Evolutionary conservation across 2,797 vertebrate species (phyloP).

Genomic region (Chromobotia macracanthus): DNA sequence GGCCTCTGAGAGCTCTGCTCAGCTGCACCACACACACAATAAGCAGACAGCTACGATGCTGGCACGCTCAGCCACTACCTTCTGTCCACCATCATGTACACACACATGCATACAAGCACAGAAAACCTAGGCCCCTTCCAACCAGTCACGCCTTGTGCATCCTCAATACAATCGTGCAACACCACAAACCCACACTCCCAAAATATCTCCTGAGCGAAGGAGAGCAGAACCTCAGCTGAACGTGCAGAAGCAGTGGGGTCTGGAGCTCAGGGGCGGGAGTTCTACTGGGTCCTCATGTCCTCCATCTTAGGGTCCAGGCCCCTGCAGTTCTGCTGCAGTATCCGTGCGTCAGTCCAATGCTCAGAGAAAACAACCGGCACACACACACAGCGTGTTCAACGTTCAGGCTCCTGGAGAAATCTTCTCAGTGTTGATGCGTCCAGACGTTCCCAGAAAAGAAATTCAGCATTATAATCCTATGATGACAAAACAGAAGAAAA

Average conservation of each 20-base stretch:
- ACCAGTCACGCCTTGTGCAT: not conserved
- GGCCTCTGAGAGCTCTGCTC: slow-evolving; percentile 76
- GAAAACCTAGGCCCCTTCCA: slow-evolving; percentile 27
- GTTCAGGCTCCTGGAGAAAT: slow-evolving; percentile 12
- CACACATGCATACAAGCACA: slow-evolving; percentile 31
- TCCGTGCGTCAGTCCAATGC: slow-evolving; percentile 76
- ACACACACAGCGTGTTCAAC: slow-evolving; percentile 29
- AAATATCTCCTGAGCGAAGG: slow-evolving; percentile 52
- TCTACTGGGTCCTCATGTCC: slow-evolving; percentile 82
- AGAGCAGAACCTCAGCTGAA: slow-evolving; percentile 79
- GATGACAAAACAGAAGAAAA: not conserved
- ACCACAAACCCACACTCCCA: slow-evolving; percentile 58
- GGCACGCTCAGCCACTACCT: slow-evolving; percentile 28
- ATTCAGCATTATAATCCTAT: slow-evolving; percentile 39
- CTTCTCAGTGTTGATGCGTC: slow-evolving; percentile 1
- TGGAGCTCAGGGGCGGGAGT: slow-evolving; percentile 73
- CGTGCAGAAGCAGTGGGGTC: slow-evolving; percentile 68
- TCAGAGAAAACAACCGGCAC: slow-evolving; percentile 66
- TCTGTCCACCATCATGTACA: slow-evolving; percentile 27
- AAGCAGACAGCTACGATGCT: slow-evolving; percentile 61
- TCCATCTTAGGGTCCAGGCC: slow-evolving; percentile 67
- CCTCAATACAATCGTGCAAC: slow-evolving; percentile 15
- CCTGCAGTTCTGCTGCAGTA: slow-evolving; percentile 83
- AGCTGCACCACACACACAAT: slow-evolving; percentile 72
- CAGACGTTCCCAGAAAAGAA: slow-evolving; percentile 1